Evolutionary conservation across 1,140 invertebrate genomes (phyloP).

Genomic region (Tetranychus urticae): DNA sequence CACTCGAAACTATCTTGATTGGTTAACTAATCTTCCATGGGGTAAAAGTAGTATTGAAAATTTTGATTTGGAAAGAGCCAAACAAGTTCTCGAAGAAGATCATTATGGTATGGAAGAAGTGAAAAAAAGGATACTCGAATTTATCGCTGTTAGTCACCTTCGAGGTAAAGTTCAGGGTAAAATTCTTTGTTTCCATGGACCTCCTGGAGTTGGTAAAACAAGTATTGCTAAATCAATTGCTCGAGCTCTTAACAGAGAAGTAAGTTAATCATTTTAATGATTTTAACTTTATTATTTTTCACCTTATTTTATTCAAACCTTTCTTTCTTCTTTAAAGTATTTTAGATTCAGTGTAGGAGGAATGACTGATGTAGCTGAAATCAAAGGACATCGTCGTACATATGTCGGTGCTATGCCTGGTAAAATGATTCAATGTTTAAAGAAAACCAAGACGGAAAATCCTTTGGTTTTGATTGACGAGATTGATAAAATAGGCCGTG

Average conservation of each 20-base stretch:
- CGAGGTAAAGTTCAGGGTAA: slow-evolving; percentile 91
- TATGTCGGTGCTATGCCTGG: slow-evolving; percentile 99
- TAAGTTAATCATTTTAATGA: background rate
- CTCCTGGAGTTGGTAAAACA: slow-evolving; percentile 96
- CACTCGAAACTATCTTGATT: slow-evolving; percentile 94
- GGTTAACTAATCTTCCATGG: slow-evolving; percentile 92
- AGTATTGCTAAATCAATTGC: slow-evolving; percentile 89
- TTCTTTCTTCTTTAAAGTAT: slow-evolving; percentile 30
- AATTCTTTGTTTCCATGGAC: slow-evolving; percentile 95
- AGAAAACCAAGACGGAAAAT: slow-evolving; percentile 96
- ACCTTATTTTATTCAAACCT: slow-evolving; percentile 7
- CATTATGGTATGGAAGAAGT: slow-evolving; percentile 99
- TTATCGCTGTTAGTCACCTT: slow-evolving; percentile 91
- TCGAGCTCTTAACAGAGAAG: slow-evolving; percentile 58
- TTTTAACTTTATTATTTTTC: background rate
- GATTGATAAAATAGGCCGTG: slow-evolving; percentile 38
- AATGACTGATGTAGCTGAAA: slow-evolving; percentile 98
- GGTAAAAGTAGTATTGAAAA: slow-evolving; percentile 81
- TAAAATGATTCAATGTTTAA: slow-evolving; percentile 93
- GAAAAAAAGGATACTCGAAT: slow-evolving; percentile 90
- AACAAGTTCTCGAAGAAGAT: slow-evolving; percentile 74
- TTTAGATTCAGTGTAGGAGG: slow-evolving; percentile 96
- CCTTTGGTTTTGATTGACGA: slow-evolving; percentile 95
- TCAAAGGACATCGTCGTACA: slow-evolving; percentile 83
- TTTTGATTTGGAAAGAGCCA: slow-evolving; percentile 59